Evolutionary conservation across 2,888 invertebrate species (phyloP).

Genomic region (Biston stratarius): DNA sequence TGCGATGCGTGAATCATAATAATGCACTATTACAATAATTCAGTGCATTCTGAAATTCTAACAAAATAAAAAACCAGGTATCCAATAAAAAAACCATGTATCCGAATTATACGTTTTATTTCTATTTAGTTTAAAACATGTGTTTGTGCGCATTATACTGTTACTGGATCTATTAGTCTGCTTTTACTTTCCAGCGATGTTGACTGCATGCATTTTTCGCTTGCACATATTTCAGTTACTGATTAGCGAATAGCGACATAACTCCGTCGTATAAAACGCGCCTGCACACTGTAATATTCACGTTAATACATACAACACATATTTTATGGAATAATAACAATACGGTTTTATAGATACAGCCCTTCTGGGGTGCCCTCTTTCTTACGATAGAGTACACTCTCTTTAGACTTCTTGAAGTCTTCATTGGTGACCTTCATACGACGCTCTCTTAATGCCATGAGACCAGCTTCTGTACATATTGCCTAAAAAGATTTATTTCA

Average conservation of each 20-base stretch:
- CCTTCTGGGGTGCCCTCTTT: slow-evolving; percentile 99
- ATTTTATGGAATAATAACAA: slow-evolving; percentile 15
- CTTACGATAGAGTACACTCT: slow-evolving; percentile 99
- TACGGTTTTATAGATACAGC: slow-evolving; percentile 93
- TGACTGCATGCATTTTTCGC: not conserved
- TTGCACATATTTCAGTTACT: not conserved
- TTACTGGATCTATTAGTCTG: not conserved
- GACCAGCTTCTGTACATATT: slow-evolving; percentile 99
- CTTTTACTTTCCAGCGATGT: not conserved
- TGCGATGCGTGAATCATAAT: too few relatives aligned
- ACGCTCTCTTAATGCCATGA: slow-evolving; percentile 98
- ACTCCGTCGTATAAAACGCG: not conserved
- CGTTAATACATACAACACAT: slow-evolving; percentile 16
- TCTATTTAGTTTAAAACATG: slow-evolving; percentile 9
- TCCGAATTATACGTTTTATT: slow-evolving; percentile 27
- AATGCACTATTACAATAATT: too few relatives aligned
- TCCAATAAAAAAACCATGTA: slow-evolving; percentile 14
- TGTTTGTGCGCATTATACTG: not conserved
- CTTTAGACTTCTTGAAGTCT: slow-evolving; percentile 99
- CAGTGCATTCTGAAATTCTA: too few relatives aligned
- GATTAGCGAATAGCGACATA: not conserved
- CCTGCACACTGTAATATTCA: slow-evolving; percentile 1
- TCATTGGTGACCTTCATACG: slow-evolving; percentile 99
- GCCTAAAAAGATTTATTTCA: slow-evolving; percentile 87
- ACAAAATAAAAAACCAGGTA: slow-evolving; percentile 1